Percentiles rank a stretch among this genome's conserved stretches.
These are phyloP conservation scores for Lordiphosa mommai DNA, from an alignment of 1,140 invertebrate genomes.

Conservation along the genomic window DNA sequence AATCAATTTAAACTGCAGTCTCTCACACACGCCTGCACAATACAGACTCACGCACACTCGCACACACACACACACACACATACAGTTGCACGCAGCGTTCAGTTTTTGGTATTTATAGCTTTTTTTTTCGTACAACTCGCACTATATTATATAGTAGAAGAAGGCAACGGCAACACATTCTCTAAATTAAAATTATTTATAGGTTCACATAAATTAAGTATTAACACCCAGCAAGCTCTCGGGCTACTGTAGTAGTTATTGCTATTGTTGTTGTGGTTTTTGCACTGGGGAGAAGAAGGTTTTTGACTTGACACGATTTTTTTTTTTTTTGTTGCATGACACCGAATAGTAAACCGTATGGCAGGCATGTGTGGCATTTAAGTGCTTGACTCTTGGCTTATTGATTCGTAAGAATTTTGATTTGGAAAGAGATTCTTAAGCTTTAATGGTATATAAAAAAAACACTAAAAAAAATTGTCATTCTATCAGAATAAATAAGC, in stretches of 20 bases:
- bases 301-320: constrained; percentile 32
- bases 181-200: constrained; percentile 79
- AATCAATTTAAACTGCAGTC: constrained; percentile 60
- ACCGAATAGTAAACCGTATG: no score
- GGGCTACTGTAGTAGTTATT: constrained; percentile 39
- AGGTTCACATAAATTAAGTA: constrained; percentile 77
- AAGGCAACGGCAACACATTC: constrained; percentile 66
- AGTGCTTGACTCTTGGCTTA: no score
- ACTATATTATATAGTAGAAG: constrained; percentile 59
- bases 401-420: no score
- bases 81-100: constrained; percentile 59
- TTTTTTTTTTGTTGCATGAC: not conserved
- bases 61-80: constrained; percentile 5
- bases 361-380: no score
- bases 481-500: no score
- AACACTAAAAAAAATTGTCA: no score
- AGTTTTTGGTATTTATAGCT: constrained; percentile 74
- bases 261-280: not conserved
- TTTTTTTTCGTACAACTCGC: constrained; percentile 71
- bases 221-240: constrained; percentile 52
- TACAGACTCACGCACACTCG: constrained; percentile 6
- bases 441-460: no score
- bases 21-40: not conserved
- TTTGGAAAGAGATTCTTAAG: no score
- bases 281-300: not conserved